Evolutionary conservation across 2,888 invertebrate genomes (phyloP), one percentile per base, ranked within the genome.

Genomic region (Thyatira batis): DNA sequence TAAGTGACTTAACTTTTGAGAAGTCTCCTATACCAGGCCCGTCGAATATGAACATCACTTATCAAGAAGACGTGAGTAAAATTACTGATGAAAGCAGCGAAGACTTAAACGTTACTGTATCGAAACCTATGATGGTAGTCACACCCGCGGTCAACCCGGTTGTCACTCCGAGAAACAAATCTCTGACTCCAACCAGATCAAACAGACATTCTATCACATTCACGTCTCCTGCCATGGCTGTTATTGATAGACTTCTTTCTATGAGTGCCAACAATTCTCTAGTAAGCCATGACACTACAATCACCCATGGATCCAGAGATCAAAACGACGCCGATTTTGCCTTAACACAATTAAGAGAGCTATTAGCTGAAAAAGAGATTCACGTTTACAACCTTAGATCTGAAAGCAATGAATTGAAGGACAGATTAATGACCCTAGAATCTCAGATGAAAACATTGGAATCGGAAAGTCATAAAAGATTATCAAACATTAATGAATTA

Each of bases 321-420:
- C 80, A 79, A 33, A 75, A 71, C 43, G 89, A 91, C 69, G 85
- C 92, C 11, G 84, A 87, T 54, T 51, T 78, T 54, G 88, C 85
- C 45, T 75, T 91, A 5, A 78, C 78, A 10, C 87, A 92, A 58
- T 73, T 94, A 23, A 85, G 93, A 66, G 90, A 93, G 59, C 79
- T 93, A 45, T 87, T 94, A 56, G 82, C 93, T 27, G 92, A 93
- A 71, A 92, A 93, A 60, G 93, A 94, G 78, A 85, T 92, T 48
- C 82, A 91, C 57, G 84, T 93, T 33, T 91, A 92, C 64, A 89
- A 89, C 61, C 86, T 93, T 55, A 85, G 90, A 69, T 85, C 85
- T 11, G 89, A 93, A 61, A 88, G 87, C 53, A 88, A 89, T 58
- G 89, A 92, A 61, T 69, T 93, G 45, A 90, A 89, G 55, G 88